Conservation (phyloP, 2,113 vertebrate species). For the Zosterops lateralis region DNA sequence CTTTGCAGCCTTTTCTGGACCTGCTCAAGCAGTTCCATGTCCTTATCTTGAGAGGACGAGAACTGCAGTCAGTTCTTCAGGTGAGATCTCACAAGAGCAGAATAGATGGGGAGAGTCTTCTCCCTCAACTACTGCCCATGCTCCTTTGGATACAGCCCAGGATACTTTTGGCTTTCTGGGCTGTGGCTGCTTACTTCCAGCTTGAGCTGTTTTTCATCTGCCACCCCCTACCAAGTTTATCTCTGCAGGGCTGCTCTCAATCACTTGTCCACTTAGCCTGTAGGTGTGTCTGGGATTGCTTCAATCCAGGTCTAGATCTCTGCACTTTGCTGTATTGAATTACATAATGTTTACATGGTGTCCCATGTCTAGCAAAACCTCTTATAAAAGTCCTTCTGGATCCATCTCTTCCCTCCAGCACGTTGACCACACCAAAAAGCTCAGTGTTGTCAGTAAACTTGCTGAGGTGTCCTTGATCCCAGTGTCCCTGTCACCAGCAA, state of each 20-base stretch:
- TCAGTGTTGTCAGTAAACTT: background rate
- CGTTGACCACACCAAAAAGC: rapidly evolving
- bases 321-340: background rate
- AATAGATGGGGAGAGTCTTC: background rate
- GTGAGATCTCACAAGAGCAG: background rate
- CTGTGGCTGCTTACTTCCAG: rapidly evolving
- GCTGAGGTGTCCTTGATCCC: rapidly evolving
- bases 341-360: rapidly evolving
- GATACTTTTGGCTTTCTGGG: too few relatives aligned
- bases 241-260: background rate
- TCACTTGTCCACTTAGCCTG: background rate
- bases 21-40: background rate
- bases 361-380: rapidly evolving
- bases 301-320: too few relatives aligned
- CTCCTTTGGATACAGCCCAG: background rate
- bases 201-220: background rate
- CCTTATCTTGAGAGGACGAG: background rate
- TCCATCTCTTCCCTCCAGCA: background rate
- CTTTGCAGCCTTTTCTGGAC: background rate
- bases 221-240: background rate
- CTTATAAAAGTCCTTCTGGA: too few relatives aligned
- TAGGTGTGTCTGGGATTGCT: background rate
- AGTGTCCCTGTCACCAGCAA: background rate
- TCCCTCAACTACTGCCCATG: rapidly evolving
- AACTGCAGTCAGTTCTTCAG: background rate